Base-by-base conservation (phyloP, 1,140 invertebrate genomes). In the Tetramorium parvispinum region DNA sequence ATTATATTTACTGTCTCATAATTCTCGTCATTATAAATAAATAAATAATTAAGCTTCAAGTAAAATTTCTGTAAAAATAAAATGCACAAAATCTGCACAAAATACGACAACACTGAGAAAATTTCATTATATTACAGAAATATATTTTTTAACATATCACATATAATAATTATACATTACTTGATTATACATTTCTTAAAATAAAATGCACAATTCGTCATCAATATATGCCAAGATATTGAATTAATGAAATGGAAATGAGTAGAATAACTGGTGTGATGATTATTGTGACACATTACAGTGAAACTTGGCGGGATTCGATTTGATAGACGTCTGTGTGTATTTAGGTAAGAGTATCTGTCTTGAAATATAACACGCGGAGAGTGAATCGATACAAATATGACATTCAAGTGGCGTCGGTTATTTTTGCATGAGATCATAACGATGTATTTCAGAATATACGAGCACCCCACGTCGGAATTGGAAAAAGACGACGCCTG, bases 371-470 rank as follows among this genome's bases (percentile, higher is more conserved):
- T 82, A 32, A 24, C n/a, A n/a, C 59, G 57, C 65, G 65, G 13
- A 68, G 21, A 73, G 43, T 37, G 55, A 61, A 83, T 83, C 55
- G 55, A 59, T 83, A 73, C 32, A 75, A 83, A 75, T 75, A 66
- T 82, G 79, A 83, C 68, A 59, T 82, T 73, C 51, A 73, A 75
- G 40, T 73, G 68, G 55, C 53, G 24, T 83, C 40, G 43, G 24
- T 83, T 83, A 83, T 59, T 83, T 75, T 59, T 32, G 66, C 79
- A 75, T 18, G 68, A 37, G 68, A 75, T 75, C 32, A 24, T 75
- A 51, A 83, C 40, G 68, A n/a, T 49, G 7, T 82, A 73, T 83
- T 75, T 75, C n/a, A 27, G 55, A 75, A 46, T 61, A 27, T 32
- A 24, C 7, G 40, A 37, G 27, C 18, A 13, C 13, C 18, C 10